Evolutionary conservation across 2,797 vertebrate species (phyloP), one percentile per base, ranked within the genome.

Genomic region (Etheostoma perlongum): DNA sequence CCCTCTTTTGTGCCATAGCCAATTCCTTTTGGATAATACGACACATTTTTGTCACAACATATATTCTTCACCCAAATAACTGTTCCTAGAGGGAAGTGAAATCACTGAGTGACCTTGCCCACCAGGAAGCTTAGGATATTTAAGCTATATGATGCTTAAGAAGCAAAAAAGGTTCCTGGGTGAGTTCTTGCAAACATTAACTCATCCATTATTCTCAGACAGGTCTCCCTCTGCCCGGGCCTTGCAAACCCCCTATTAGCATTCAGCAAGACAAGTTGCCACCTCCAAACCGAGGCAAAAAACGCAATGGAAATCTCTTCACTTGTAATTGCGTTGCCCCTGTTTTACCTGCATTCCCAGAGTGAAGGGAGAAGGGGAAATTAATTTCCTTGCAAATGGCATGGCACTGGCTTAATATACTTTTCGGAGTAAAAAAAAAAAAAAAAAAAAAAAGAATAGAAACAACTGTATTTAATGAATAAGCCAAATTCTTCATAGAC

Each of bases 121-220:
- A 66, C 58, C 15, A 44, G 15, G 3, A 27, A 65, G 61, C 40
- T 65, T 36, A 52, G 48, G 55, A 65, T 78, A 70, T 64, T 65
- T 19, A 70, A 84, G 44, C 82, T 68, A 3, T 59, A 46, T 42
- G 36, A 64, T 79, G 70, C 76, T 68, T 61, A 40, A 58, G 55
- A 75, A 80, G 73, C 71, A 73, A 21, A 23, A 58, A 23, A 58
- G 65, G 61, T 64, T 83, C 63, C 46, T 58, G 52, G 58, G 72
- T 54, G 69, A 72, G 62, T 48, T 81, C 71, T 75, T 18, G 11
- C 71, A 19, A 88, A 88, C 85, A 81, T 79, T 78, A 72, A 76
- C 73, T 85, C 82, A 90, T 89, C 86, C 86, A 88, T 92, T 92
- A 91, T 88, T 90, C 86, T 88, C 76, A 64, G 65, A 69, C 54